Evolutionary conservation across 2,888 invertebrate species (phyloP).

Genomic region (Acanthacorydalis orientalis): DNA sequence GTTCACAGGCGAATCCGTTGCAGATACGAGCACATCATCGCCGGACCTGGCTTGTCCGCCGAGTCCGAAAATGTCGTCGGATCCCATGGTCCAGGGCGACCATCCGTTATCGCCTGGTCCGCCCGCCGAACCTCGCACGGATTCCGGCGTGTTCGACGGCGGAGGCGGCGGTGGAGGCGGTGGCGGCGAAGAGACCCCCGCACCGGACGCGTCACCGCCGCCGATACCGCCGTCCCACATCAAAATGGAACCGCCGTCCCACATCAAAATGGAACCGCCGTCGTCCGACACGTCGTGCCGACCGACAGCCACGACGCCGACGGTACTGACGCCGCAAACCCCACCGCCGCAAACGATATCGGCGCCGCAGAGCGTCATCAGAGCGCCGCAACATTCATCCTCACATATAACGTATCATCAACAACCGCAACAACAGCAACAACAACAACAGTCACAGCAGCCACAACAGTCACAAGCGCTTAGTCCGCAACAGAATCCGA

Average conservation of each 20-base stretch:
- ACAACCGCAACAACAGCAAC: conserved; percentile 13
- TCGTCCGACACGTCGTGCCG: conserved; percentile 35
- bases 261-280: conserved; percentile 25
- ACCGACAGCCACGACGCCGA: conserved; percentile 29
- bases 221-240: conserved; percentile 31
- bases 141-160: conserved; percentile 36
- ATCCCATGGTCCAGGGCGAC: neutral
- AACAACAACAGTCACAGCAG: conserved; percentile 23
- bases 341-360: conserved; percentile 3
- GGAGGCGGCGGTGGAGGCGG: conserved; percentile 19
- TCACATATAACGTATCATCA: neutral
- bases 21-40: conserved; percentile 84
- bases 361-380: conserved; percentile 4
- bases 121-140: conserved; percentile 29
- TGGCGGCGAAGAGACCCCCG: neutral
- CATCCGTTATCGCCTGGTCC: conserved; percentile 14
- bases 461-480: conserved; percentile 18
- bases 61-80: conserved; percentile 53
- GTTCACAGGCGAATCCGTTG: conserved; percentile 71
- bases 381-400: conserved; percentile 3
- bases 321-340: neutral
- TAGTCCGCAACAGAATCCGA: conserved; percentile 10
- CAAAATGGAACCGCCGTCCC: conserved; percentile 27
- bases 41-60: conserved; percentile 72
- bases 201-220: neutral